Evolutionary conservation across 1,140 invertebrate genomes (phyloP).

Genomic region (Marisa cornuarietis): DNA sequence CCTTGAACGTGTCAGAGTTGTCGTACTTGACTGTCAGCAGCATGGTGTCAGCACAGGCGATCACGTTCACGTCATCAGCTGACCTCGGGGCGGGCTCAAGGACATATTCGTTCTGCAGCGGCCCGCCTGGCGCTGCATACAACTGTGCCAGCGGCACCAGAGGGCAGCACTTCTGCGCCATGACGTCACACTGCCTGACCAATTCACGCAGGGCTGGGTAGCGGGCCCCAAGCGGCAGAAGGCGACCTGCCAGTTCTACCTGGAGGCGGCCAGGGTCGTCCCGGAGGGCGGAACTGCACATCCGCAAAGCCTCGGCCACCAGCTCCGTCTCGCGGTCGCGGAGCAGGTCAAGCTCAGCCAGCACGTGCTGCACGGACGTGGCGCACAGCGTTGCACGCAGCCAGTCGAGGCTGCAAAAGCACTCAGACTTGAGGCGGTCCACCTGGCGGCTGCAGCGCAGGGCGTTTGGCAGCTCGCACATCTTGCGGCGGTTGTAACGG

Average conservation of each 20-base stretch:
- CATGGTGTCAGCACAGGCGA: slow-evolving; percentile 49
- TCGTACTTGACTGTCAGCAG: slow-evolving; percentile 49
- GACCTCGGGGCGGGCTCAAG: slow-evolving; percentile 32
- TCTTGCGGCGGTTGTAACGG: slow-evolving; percentile 50
- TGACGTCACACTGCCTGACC: slow-evolving; percentile 69
- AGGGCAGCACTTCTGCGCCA: slow-evolving; percentile 71
- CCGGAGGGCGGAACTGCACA: slow-evolving; percentile 49
- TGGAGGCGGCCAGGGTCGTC: slow-evolving; percentile 49
- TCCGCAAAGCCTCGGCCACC: slow-evolving; percentile 53
- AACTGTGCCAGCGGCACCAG: slow-evolving; percentile 76
- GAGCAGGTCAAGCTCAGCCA: slow-evolving; percentile 48
- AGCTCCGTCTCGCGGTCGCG: slow-evolving; percentile 70
- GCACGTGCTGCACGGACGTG: slow-evolving; percentile 45
- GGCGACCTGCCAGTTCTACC: slow-evolving; percentile 53
- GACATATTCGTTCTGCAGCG: slow-evolving; percentile 52
- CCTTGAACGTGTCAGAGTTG: slow-evolving; percentile 40
- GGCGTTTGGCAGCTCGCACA: slow-evolving; percentile 48
- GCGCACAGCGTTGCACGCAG: slow-evolving; percentile 46
- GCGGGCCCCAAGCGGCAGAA: slow-evolving; percentile 52
- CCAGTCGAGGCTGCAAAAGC: slow-evolving; percentile 56
- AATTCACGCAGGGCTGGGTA: slow-evolving; percentile 48
- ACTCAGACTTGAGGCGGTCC: slow-evolving; percentile 36
- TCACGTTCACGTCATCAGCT: slow-evolving; percentile 45
- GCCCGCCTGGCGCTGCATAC: slow-evolving; percentile 55
- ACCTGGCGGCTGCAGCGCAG: slow-evolving; percentile 36